A percentile compares a stretch with the other conserved stretches of the same genome.
Conservation (phyloP, 2,888 invertebrate species). For the Polymixis lichenea region DNA sequence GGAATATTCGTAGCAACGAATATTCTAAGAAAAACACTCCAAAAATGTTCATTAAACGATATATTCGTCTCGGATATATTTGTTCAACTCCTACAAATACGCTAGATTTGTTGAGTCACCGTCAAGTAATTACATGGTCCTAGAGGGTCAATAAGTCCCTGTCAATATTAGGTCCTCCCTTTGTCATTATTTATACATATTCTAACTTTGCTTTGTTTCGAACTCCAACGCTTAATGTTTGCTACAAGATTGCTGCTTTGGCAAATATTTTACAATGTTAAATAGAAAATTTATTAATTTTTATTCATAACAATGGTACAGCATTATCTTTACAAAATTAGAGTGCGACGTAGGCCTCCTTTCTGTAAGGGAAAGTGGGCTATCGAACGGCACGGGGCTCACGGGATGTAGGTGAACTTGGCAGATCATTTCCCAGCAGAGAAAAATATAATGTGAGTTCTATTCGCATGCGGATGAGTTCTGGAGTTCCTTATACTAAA, state of each 20-base stretch:
- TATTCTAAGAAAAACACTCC: too few relatives aligned
- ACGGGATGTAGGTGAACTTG: too few relatives aligned
- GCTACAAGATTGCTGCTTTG: background rate
- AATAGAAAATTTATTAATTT: background rate
- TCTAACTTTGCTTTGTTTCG: constrained; percentile 19
- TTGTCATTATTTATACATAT: constrained; percentile 27
- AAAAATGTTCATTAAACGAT: constrained; percentile 2
- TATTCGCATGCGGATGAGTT: too few relatives aligned
- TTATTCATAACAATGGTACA: background rate
- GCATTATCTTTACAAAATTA: background rate
- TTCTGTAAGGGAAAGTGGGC: background rate
- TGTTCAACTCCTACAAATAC: constrained; percentile 18
- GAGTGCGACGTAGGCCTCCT: too few relatives aligned
- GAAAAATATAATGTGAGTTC: too few relatives aligned
- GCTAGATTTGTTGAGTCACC: constrained; percentile 28
- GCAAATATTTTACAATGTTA: background rate
- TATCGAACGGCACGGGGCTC: too few relatives aligned
- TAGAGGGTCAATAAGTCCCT: constrained; percentile 26
- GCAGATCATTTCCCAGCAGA: too few relatives aligned
- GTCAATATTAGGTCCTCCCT: constrained; percentile 32
- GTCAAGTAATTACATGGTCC: constrained; percentile 35
- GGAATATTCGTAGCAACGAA: too few relatives aligned
- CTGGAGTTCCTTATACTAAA: too few relatives aligned
- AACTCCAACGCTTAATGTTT: constrained; percentile 8
- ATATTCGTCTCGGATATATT: constrained; percentile 24